Conservation (phyloP, 2,113 vertebrate species). For the Glaucidium brasilianum region DNA sequence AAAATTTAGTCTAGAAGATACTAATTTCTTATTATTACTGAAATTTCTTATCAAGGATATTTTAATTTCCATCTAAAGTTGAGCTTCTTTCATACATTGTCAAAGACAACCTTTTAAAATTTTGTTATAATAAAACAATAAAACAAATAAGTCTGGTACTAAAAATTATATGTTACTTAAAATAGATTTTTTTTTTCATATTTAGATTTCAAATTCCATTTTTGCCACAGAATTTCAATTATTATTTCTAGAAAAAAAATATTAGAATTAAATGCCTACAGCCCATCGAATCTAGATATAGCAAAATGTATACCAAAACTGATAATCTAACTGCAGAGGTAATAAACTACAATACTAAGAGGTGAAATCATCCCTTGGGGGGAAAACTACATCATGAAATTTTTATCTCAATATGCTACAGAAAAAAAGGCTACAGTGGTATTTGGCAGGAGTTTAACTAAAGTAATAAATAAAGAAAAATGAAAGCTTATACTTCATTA, state of each 20-base stretch:
- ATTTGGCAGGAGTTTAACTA: conserved; percentile 49
- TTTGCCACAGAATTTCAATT: not conserved
- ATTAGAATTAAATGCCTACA: not conserved
- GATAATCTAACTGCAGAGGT: conserved; percentile 7
- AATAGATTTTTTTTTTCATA: not conserved
- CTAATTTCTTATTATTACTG: not conserved
- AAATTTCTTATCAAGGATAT: not conserved
- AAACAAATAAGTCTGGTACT: not conserved
- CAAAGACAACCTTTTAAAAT: not conserved
- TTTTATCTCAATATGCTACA: conserved; percentile 34
- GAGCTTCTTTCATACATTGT: not conserved
- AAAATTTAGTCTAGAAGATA: not conserved
- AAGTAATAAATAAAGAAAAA: conserved; percentile 37
- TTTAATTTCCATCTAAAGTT: not conserved
- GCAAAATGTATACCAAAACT: not conserved
- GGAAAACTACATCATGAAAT: conserved; percentile 27
- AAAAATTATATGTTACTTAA: not conserved
- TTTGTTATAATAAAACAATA: not conserved
- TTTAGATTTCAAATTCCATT: not conserved
- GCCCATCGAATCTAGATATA: not conserved
- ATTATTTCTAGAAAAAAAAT: not conserved
- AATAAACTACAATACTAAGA: conserved; percentile 31
- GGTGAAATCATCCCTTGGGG: conserved; percentile 13
- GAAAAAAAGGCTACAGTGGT: conserved; percentile 33
- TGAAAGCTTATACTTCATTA: conserved; percentile 57